A percentile compares a stretch with the other conserved stretches of the same genome.
Evolutionary conservation across 1,140 invertebrate species (phyloP).

Genomic region (Ctenoplectra terminalis): DNA sequence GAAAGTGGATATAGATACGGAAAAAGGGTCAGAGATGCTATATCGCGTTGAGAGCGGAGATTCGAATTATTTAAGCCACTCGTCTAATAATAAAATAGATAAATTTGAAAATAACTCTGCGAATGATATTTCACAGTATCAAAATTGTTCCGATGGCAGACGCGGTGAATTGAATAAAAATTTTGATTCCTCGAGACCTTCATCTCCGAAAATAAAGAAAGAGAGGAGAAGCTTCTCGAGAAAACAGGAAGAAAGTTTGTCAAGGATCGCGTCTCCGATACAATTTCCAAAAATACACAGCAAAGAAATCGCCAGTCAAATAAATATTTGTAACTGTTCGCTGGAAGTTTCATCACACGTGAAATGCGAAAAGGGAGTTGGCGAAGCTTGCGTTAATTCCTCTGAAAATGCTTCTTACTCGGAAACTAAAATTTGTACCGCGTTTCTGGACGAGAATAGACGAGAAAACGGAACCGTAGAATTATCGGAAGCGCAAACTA

Average conservation of each 20-base stretch:
- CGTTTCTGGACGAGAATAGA: neutral
- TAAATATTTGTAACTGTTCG: slow-evolving; percentile 4
- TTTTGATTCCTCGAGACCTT: neutral
- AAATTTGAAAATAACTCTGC: too few species aligned
- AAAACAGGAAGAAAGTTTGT: neutral
- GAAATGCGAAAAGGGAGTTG: neutral
- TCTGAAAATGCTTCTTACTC: neutral
- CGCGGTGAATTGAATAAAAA: neutral
- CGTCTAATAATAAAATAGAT: too few species aligned
- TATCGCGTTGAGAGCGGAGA: slow-evolving; percentile 18
- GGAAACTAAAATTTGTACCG: neutral
- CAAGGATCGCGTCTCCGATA: neutral
- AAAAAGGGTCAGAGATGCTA: slow-evolving; percentile 16
- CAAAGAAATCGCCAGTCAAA: slow-evolving; percentile 1
- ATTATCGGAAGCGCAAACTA: neutral
- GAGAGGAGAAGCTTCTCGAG: too few species aligned
- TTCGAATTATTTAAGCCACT: too few species aligned
- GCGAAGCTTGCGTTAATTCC: neutral
- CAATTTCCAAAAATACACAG: neutral
- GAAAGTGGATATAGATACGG: neutral
- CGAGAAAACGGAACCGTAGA: too few species aligned
- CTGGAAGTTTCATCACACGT: neutral
- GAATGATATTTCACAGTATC: neutral
- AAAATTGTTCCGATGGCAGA: neutral
- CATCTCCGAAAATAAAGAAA: neutral